Conservation (phyloP, 2,888 invertebrate species). For the Agonopterix subpropinquella region DNA sequence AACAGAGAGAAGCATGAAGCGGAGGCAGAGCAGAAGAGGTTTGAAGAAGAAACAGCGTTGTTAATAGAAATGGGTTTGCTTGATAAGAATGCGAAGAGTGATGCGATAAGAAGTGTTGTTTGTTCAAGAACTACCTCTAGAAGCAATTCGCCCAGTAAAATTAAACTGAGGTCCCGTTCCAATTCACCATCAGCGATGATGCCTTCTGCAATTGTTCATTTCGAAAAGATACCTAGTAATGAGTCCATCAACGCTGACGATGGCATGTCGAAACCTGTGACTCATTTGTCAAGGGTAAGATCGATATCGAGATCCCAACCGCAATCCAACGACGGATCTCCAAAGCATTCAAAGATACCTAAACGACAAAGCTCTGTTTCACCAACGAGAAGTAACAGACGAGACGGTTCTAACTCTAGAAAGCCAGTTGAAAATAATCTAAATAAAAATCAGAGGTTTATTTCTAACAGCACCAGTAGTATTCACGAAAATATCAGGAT, state of each 20-base stretch:
- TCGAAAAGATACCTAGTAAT: conserved; percentile 39
- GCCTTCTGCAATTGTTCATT: conserved; percentile 38
- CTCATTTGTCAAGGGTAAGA: conserved; percentile 51
- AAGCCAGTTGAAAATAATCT: conserved; percentile 41
- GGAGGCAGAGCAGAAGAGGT: conserved; percentile 54
- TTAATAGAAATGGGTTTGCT: conserved; percentile 65
- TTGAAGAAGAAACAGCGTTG: conserved; percentile 64
- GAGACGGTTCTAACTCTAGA: conserved; percentile 30
- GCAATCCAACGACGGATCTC: conserved; percentile 65
- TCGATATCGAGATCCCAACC: conserved; percentile 60
- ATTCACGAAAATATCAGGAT: conserved; percentile 63
- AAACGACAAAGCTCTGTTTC: conserved; percentile 65
- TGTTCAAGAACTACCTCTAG: conserved; percentile 48
- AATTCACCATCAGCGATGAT: conserved; percentile 45
- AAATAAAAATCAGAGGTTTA: conserved; percentile 51
- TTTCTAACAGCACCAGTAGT: conserved; percentile 68
- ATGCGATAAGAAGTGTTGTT: conserved; percentile 32
- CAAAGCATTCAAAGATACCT: conserved; percentile 67
- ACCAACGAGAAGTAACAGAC: conserved; percentile 40
- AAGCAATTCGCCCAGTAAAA: conserved; percentile 57
- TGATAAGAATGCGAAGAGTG: conserved; percentile 43
- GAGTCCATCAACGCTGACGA: conserved; percentile 44
- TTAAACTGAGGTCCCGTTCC: conserved; percentile 57
- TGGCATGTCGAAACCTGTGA: conserved; percentile 38
- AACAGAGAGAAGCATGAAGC: conserved; percentile 69